Evolutionary conservation across 2,113 vertebrate genomes (phyloP).

Genomic region (Lagopus muta): DNA sequence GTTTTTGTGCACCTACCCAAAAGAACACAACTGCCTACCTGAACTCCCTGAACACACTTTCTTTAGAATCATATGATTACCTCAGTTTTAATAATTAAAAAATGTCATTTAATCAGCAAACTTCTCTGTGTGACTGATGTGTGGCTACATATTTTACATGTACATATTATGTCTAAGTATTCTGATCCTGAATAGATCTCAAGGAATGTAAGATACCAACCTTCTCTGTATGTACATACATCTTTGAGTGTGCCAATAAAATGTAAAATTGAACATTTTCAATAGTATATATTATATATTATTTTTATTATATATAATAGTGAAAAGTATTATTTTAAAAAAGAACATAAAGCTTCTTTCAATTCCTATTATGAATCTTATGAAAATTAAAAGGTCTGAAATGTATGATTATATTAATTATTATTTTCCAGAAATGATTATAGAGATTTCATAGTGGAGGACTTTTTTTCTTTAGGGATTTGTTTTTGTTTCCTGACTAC

Average conservation of each 20-base stretch:
- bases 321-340: not conserved
- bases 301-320: too few relatives aligned
- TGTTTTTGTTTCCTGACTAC: not conserved
- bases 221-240: not conserved
- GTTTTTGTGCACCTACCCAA: not conserved
- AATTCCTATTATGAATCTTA: too few relatives aligned
- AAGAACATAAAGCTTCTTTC: not conserved
- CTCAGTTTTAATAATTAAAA: not conserved
- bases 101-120: not conserved
- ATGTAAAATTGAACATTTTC: not conserved
- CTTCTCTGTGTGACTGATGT: not conserved
- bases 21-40: not conserved
- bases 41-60: not conserved
- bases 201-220: rapidly evolving
- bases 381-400: too few relatives aligned
- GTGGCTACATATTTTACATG: not conserved
- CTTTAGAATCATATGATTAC: not conserved
- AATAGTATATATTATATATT: not conserved
- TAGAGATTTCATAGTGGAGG: not conserved
- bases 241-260: not conserved
- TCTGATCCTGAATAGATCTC: not conserved
- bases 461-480: not conserved
- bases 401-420: not conserved
- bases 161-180: not conserved
- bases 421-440: not conserved